phyloP scores from a whole-genome alignment of 2,888 invertebrate species.

The Dynastes grantii region DNA sequence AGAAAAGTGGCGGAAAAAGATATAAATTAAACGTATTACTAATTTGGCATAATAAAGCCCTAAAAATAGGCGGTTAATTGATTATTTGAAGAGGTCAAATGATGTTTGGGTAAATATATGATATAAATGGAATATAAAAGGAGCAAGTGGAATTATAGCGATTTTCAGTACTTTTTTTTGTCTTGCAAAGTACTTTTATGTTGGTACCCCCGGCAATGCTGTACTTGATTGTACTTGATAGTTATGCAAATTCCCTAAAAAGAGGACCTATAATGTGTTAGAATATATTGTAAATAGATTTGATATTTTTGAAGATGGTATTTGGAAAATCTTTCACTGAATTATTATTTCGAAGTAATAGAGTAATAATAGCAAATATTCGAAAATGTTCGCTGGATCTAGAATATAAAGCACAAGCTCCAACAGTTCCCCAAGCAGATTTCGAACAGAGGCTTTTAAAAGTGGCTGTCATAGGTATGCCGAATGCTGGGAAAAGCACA shows the following conservation, averaged over 20 bases:
- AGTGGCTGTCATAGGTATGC: slow-evolving; percentile 92
- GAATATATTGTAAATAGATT: background rate
- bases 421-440: background rate
- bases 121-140: no score
- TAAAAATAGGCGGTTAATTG: no score
- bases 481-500: slow-evolving; percentile 97
- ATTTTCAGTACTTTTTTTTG: no score
- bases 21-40: no score
- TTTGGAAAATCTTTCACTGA: slow-evolving; percentile 1
- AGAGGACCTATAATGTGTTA: background rate
- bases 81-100: no score
- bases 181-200: no score
- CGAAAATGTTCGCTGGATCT: slow-evolving; percentile 10
- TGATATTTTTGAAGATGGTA: slow-evolving; percentile 13
- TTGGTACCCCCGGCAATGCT: no score
- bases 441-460: slow-evolving; percentile 72
- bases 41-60: no score
- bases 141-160: no score
- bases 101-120: no score
- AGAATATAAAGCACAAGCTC: slow-evolving; percentile 2
- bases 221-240: no score
- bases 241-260: background rate
- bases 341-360: background rate
- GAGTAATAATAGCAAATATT: slow-evolving; percentile 10
- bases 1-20: no score